Evolutionary conservation across 2,113 vertebrate species (phyloP), one percentile per base, ranked within the genome.

Genomic region (Callipepla californica): DNA sequence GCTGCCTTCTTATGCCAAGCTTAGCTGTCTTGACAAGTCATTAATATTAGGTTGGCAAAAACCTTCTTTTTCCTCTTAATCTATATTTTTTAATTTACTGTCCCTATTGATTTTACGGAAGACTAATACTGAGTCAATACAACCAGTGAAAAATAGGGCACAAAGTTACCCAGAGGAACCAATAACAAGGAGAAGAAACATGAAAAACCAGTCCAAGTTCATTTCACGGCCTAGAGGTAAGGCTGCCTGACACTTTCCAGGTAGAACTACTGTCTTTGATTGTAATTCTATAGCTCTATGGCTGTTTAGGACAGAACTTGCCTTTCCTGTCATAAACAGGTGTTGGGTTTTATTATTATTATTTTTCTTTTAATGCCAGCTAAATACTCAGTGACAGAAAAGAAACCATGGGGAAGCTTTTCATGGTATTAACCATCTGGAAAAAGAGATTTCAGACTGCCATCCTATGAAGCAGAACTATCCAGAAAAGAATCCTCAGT

Each of bases 211-310:
- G 44, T 51, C 38, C 47, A 48, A 93, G 34, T 87, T 91, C 28
- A 25, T 92, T 34, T 94, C 68, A 9, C 16, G 62, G 85, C 47
- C 57, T 94, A 34, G 66, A 80, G 80, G 61, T 74, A 63, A 92
- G 58, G 36, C 82, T 96, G 92, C 80, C 85, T 92, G 90, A 85
- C 87, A 48, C 72, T 94, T 93, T 47, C 32, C 57, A 74, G 90
- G 89, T 96, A 93, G 92, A 82, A 51, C 76, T 90, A 50, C 38
- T 92, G 92, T 94, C 85, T 34, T 77, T 95, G 94, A 44, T 68
- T 91, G 26, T 89, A 80, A 87, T 95, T 94, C 77, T 69, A 38
- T 76, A 95, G 87, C 36, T 89, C 55, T 80, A 91, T 51, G 85
- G 62, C 62, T 82, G 61, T 67, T 95, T 66, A 86, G 73, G 87